These are phyloP conservation scores for Artibeus lituratus DNA, from an alignment of 2,797 vertebrate genomes.

Conservation along the genomic window DNA sequence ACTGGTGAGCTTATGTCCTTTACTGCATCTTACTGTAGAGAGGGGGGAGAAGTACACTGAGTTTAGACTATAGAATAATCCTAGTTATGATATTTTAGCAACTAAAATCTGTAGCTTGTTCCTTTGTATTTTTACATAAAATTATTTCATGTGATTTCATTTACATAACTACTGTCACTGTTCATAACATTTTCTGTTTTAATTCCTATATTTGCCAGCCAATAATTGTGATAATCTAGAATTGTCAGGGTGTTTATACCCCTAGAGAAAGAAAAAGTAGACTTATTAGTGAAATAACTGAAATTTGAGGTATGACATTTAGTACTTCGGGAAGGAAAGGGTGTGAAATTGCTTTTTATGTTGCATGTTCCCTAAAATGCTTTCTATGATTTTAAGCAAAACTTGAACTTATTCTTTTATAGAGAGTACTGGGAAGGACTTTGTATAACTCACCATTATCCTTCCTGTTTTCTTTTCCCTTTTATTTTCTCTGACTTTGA, in stretches of 20 bases:
- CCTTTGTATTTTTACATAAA: background rate
- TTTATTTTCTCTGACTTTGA: background rate
- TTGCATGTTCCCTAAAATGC: background rate
- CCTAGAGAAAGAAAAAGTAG: background rate
- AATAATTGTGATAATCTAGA: background rate
- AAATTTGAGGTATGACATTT: background rate
- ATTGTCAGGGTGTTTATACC: background rate
- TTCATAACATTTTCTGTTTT: slow-evolving; percentile 19
- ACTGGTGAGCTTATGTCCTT: background rate
- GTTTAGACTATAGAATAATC: background rate
- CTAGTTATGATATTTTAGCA: slow-evolving; percentile 1
- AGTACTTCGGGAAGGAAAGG: background rate
- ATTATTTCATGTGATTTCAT: background rate
- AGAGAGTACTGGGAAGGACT: background rate
- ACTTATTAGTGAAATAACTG: background rate
- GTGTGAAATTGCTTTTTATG: background rate
- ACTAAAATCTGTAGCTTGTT: background rate
- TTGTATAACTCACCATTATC: background rate
- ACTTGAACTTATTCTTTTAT: background rate
- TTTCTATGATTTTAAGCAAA: slow-evolving; percentile 36
- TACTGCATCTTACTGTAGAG: background rate
- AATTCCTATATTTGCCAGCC: background rate
- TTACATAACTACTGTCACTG: background rate
- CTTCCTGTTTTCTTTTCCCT: background rate
- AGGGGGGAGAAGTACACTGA: background rate